phyloP scores from a whole-genome alignment of 1,140 invertebrate genomes.

The Drosophila kohkoa region DNA sequence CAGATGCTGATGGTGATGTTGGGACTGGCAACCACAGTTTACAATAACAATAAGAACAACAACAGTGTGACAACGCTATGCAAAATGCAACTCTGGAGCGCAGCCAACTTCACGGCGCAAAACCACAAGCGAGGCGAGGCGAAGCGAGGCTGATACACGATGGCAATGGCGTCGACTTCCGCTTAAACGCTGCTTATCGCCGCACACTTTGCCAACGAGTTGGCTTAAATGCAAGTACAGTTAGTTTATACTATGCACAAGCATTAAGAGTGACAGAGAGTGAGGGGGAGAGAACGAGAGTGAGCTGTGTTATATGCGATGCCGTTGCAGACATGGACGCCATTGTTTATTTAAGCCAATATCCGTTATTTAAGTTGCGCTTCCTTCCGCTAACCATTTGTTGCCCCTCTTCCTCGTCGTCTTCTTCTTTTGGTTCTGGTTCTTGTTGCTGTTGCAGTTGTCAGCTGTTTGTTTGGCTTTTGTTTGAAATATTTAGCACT shows the following conservation, averaged over 20 bases:
- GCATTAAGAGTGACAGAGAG: conserved; percentile 4
- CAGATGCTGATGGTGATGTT: neutral
- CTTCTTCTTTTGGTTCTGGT: neutral
- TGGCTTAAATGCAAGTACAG: conserved; percentile 38
- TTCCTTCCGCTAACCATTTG: conserved; percentile 77
- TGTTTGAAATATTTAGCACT: conserved; percentile 79
- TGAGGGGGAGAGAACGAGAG: conserved; percentile 3
- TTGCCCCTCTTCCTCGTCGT: conserved; percentile 18
- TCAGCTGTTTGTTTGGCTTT: conserved; percentile 78
- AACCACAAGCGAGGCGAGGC: conserved; percentile 46
- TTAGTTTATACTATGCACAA: conserved; percentile 20
- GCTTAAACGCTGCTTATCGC: conserved; percentile 52
- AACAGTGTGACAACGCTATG: conserved; percentile 38
- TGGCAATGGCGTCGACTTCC: conserved; percentile 35
- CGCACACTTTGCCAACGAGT: conserved; percentile 41
- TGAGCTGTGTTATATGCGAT: conserved; percentile 16
- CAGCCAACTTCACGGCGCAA: conserved; percentile 46
- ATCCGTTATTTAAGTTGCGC: conserved; percentile 82
- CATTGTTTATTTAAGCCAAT: conserved; percentile 83
- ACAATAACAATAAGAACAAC: conserved; percentile 35
- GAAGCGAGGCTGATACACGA: neutral
- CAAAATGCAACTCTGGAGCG: conserved; percentile 38
- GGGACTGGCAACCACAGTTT: conserved; percentile 17
- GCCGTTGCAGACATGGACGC: conserved; percentile 48
- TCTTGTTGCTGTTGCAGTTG: conserved; percentile 47